A percentile compares a stretch with the other conserved stretches of the same genome.
Conservation (phyloP, 2,113 vertebrate species). For the Boleophthalmus pectinirostris region DNA sequence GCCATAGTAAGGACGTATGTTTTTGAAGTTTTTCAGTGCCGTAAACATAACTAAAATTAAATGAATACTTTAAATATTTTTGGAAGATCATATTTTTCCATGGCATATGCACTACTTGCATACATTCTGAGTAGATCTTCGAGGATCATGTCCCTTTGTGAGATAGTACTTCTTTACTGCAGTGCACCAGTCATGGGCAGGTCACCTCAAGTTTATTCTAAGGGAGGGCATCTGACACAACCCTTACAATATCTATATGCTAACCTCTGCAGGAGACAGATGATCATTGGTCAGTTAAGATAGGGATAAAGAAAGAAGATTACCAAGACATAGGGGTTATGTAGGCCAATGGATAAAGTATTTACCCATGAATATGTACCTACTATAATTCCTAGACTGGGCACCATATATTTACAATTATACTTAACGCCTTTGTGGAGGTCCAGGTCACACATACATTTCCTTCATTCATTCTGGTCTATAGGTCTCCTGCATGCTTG, state of each 20-base stretch:
- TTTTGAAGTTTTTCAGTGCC: too few species aligned
- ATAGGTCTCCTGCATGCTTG: background rate
- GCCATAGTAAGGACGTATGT: too few species aligned
- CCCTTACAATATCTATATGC: background rate
- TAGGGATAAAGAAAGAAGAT: background rate
- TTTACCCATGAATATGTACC: background rate
- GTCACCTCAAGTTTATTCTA: background rate
- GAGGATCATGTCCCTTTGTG: too few species aligned
- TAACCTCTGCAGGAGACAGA: background rate
- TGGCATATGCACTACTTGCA: too few species aligned
- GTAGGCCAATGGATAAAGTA: background rate
- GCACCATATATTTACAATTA: background rate
- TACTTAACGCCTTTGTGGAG: background rate
- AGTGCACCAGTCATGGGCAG: too few species aligned
- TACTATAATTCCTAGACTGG: background rate
- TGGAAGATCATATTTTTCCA: background rate
- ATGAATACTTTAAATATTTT: too few species aligned
- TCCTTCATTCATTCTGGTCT: background rate
- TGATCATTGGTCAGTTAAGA: background rate
- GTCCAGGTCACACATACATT: background rate
- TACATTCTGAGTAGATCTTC: too few species aligned
- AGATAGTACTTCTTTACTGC: too few species aligned
- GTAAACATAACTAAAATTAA: too few species aligned
- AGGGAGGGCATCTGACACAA: background rate
- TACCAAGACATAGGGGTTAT: background rate